A percentile compares a stretch with the other conserved stretches of the same genome.
phyloP scores from a whole-genome alignment of 2,797 vertebrate genomes.

The Manis javanica region DNA sequence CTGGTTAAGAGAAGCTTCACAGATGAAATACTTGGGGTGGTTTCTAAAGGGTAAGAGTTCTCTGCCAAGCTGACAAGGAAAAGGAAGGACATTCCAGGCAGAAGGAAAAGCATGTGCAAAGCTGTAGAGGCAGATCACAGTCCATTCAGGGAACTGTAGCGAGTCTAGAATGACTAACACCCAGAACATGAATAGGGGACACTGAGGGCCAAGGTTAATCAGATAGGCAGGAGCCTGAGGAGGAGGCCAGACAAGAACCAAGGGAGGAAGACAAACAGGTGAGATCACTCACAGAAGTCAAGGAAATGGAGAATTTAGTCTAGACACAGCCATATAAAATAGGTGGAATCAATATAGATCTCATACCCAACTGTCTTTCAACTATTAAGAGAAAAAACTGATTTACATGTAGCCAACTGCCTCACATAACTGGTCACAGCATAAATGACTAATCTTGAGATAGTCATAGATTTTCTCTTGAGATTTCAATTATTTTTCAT shows the following conservation, averaged over 20 bases:
- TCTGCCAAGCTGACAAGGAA: neutral
- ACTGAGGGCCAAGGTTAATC: neutral
- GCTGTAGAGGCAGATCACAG: neutral
- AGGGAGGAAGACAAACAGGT: neutral
- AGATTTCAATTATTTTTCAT: neutral
- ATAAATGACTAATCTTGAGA: neutral
- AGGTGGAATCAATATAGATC: neutral
- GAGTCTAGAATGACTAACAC: neutral
- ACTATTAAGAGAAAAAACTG: neutral
- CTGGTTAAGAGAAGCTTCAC: neutral
- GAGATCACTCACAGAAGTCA: neutral
- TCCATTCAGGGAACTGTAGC: neutral
- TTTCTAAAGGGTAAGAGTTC: neutral
- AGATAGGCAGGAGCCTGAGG: neutral
- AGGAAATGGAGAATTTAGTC: neutral
- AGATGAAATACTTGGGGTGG: neutral
- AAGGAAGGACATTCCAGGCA: neutral
- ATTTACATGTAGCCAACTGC: neutral
- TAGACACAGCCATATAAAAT: neutral
- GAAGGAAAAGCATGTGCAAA: neutral
- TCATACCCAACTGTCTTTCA: neutral
- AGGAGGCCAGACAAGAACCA: neutral
- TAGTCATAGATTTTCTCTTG: neutral
- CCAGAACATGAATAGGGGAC: neutral
- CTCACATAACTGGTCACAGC: neutral